Evolutionary conservation across 1,140 invertebrate species (phyloP).

Genomic region (Adoxophyes honmai): DNA sequence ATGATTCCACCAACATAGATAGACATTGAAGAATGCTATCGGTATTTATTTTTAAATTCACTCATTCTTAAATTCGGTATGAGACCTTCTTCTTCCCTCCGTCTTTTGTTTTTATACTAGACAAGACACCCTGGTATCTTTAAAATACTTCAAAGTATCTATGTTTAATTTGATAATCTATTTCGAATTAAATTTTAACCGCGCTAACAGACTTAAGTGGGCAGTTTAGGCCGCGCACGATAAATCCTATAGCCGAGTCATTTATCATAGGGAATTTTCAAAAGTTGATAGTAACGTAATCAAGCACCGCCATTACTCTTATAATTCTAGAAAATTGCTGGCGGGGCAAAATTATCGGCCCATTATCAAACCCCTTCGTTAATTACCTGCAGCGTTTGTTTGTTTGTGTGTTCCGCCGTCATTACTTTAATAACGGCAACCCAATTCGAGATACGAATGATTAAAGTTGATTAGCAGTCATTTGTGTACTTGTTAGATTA

Average conservation of each 20-base stretch:
- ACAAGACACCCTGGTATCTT: too few species aligned
- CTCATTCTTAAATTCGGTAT: too few species aligned
- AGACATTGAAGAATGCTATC: too few species aligned
- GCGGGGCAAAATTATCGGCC: slow-evolving; percentile 61
- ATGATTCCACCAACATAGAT: too few species aligned
- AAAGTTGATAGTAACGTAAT: slow-evolving; percentile 43
- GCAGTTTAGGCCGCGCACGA: not conserved
- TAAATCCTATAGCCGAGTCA: slow-evolving; percentile 44
- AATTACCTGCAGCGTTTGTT: slow-evolving; percentile 68
- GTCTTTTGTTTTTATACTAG: too few species aligned
- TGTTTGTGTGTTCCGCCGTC: slow-evolving; percentile 60
- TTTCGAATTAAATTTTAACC: slow-evolving; percentile 6
- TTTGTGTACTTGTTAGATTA: slow-evolving; percentile 52
- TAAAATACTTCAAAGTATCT: too few species aligned
- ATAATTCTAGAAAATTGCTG: slow-evolving; percentile 71
- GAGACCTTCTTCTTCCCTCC: too few species aligned
- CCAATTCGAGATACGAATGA: slow-evolving; percentile 60
- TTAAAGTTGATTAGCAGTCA: slow-evolving; percentile 64
- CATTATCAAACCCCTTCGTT: slow-evolving; percentile 75
- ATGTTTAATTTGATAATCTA: slow-evolving; percentile 1
- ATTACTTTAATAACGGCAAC: slow-evolving; percentile 65
- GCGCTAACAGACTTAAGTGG: slow-evolving; percentile 11
- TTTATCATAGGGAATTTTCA: slow-evolving; percentile 49
- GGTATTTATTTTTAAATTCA: too few species aligned
- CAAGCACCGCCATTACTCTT: slow-evolving; percentile 52